Base-by-base conservation (phyloP, 2,113 vertebrate genomes). In the Chaenogobius annularis region DNA sequence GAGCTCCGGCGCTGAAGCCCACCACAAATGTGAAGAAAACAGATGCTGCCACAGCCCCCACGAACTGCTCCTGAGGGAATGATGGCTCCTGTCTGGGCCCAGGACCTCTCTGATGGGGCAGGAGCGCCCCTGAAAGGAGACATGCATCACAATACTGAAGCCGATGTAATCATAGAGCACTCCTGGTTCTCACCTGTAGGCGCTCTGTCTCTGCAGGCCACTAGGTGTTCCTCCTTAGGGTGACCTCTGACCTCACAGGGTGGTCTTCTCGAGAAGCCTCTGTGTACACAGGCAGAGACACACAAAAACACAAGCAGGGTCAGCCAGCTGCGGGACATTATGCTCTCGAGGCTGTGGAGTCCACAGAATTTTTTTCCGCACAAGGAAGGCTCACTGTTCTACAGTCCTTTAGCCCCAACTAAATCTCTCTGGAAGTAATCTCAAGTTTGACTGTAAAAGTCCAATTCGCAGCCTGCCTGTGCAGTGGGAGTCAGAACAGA, bases 1-100 rank as follows among this genome's bases (percentile, higher is more conserved):
- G 67, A 40, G 92, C 92, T 67, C 93, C 93, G 0, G 83, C 77
- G 0, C 82, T 85, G 82, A 94, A 93, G 23, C 91, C 93, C 23
- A 83, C 20, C 63, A 88, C 67, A 52, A 94, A 93, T 3, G 92
- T 91, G 59, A 94, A 54, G 43, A 93, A 22, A n/a, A 93, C 91
- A 0, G 93, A 90, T 1, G 82, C 89, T 0, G 70, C 69, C 10
- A 94, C 90, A 1, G 87, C 90, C 67, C 73, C 88, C 1, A 43
- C 77, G 12, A 94, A 86, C 37, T 44, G 19, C 10, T 23, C 19
- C 0, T 83, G 59, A 7, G 91, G 82, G 12, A 89, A 72, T 0
- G 4, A 47, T 0, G 15, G 75, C 8, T 63, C 31, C 52, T 7
- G 11, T 70, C 20, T n/a, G 64, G 19, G 15, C 5, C 65, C 73